Conservation (phyloP, 1,140 invertebrate species). For the Leptinotarsa texana region DNA sequence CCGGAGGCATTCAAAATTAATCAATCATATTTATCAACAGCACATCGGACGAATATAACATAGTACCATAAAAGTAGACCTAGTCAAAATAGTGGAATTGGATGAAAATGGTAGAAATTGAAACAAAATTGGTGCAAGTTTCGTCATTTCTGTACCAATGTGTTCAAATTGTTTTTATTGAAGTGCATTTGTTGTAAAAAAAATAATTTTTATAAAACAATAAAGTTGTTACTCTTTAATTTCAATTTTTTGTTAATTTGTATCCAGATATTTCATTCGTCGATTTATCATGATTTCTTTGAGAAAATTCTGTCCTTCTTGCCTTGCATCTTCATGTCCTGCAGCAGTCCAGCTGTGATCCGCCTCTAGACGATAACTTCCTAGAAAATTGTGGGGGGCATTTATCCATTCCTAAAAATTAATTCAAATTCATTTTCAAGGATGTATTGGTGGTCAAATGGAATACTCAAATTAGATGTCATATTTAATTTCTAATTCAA, state of each 20-base stretch:
- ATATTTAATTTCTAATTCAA: too few species aligned
- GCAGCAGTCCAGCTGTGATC: constrained; percentile 72
- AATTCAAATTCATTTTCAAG: too few species aligned
- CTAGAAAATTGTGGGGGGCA: constrained; percentile 64
- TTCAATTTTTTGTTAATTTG: neutral
- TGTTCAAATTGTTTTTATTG: constrained; percentile 38
- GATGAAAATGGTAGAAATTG: constrained; percentile 15
- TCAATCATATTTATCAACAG: constrained; percentile 37
- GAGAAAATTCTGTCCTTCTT: constrained; percentile 41
- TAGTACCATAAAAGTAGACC: constrained; percentile 27
- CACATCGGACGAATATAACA: constrained; percentile 46
- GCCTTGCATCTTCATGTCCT: constrained; percentile 52
- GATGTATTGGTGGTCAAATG: too few species aligned
- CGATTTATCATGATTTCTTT: constrained; percentile 32
- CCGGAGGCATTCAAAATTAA: neutral
- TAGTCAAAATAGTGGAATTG: constrained; percentile 12
- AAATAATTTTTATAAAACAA: constrained; percentile 39
- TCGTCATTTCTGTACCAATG: constrained; percentile 36
- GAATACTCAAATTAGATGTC: too few species aligned
- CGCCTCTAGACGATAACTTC: constrained; percentile 68
- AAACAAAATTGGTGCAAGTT: constrained; percentile 33
- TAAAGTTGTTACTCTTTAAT: constrained; percentile 35
- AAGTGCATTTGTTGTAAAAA: constrained; percentile 34
- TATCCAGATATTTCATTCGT: neutral
- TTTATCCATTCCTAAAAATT: constrained; percentile 68